A percentile compares a stretch with the other conserved stretches of the same genome.
Conservation (phyloP, 2,888 invertebrate species). For the Dexiosoma caninum region DNA sequence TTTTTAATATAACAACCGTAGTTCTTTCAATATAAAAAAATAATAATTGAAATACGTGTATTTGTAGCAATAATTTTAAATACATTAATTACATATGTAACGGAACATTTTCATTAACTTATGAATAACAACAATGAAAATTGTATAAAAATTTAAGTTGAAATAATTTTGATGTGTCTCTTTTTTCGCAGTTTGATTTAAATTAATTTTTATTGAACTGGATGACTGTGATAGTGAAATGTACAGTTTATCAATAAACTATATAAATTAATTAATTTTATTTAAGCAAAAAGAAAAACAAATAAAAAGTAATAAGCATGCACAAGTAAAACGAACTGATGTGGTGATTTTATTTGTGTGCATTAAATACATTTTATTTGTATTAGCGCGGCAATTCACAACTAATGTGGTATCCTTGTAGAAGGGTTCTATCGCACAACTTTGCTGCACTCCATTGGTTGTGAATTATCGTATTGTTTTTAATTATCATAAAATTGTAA, state of each 20-base stretch:
- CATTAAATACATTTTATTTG: slow-evolving; percentile 10
- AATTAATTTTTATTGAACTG: slow-evolving; percentile 66
- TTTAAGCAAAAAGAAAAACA: slow-evolving; percentile 35
- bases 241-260: slow-evolving; percentile 61
- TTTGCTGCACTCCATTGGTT: not conserved
- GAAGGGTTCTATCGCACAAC: not conserved
- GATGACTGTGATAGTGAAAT: slow-evolving; percentile 78
- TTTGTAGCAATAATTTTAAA: slow-evolving; percentile 65
- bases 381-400: not conserved
- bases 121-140: slow-evolving; percentile 19
- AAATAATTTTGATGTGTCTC: slow-evolving; percentile 36
- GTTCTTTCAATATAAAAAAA: not conserved
- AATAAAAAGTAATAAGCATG: slow-evolving; percentile 6
- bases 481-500: slow-evolving; percentile 50
- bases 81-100: slow-evolving; percentile 13
- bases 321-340: not conserved
- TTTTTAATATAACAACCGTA: not conserved
- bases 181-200: slow-evolving; percentile 59
- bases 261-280: slow-evolving; percentile 40
- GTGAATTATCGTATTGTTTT: slow-evolving; percentile 8
- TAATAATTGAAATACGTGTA: slow-evolving; percentile 52
- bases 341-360: not conserved
- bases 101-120: slow-evolving; percentile 17
- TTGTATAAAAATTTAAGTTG: slow-evolving; percentile 24
- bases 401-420: not conserved